These are phyloP conservation scores for Streptopelia turtur DNA, from an alignment of 2,797 vertebrate species.

Conservation along the genomic window DNA sequence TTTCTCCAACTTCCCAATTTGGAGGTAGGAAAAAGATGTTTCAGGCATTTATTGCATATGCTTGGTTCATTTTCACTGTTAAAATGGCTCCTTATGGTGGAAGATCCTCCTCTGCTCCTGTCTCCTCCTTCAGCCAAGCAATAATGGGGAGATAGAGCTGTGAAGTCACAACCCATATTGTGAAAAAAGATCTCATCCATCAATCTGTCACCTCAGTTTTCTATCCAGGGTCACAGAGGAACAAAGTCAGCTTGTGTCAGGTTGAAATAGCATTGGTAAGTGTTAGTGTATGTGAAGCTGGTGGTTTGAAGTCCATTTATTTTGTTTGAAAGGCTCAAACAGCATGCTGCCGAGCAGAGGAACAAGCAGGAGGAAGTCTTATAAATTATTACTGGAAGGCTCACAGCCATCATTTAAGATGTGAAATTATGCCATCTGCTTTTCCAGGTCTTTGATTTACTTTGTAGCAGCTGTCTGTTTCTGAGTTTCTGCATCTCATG, in stretches of 20 bases:
- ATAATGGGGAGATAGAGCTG: slow-evolving; percentile 55
- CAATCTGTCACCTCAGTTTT: slow-evolving; percentile 78
- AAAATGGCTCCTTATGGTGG: slow-evolving; percentile 20
- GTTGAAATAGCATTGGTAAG: slow-evolving; percentile 75
- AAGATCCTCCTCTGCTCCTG: slow-evolving; percentile 29
- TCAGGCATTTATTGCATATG: neutral
- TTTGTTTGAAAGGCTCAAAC: slow-evolving; percentile 77
- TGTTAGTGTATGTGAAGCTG: slow-evolving; percentile 70
- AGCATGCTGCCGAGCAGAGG: slow-evolving; percentile 70
- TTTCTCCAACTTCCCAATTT: neutral
- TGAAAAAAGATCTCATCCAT: slow-evolving; percentile 78
- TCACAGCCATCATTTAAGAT: slow-evolving; percentile 56
- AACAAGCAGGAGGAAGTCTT: slow-evolving; percentile 63
- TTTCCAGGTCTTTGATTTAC: slow-evolving; percentile 60
- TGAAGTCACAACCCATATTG: slow-evolving; percentile 77
- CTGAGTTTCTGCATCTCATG: slow-evolving; percentile 17
- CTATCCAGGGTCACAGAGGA: slow-evolving; percentile 72
- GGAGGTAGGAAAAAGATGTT: neutral
- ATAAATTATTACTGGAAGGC: slow-evolving; percentile 74
- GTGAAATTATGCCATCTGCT: slow-evolving; percentile 74
- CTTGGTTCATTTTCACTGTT: slow-evolving; percentile 28
- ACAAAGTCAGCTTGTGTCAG: slow-evolving; percentile 74
- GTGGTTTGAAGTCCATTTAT: slow-evolving; percentile 76
- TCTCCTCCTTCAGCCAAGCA: slow-evolving; percentile 42
- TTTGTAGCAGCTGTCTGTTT: slow-evolving; percentile 40